Evolutionary conservation across 2,888 invertebrate species (phyloP), one percentile per base, ranked within the genome.

Genomic region (Conops quadrifasciatus): DNA sequence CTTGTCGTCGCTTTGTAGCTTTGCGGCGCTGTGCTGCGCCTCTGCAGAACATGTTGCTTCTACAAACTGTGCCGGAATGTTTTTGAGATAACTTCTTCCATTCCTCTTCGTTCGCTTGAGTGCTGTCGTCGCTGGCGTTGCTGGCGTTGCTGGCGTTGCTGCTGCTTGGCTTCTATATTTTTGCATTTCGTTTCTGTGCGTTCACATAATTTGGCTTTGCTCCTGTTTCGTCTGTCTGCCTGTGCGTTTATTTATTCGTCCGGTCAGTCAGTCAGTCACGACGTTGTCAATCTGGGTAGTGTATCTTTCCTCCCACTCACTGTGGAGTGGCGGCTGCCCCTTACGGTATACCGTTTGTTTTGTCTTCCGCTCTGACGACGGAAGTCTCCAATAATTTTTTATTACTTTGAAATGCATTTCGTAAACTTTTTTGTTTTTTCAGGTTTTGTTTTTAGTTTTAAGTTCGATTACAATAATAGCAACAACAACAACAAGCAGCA

Each of bases 251-350:
- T 76, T 64, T 64, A 24, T 45, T 65, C 7, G 49, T 63, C 53
- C 53, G 26, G 45, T 76, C 74, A 74, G 36, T 36, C 36, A 36
- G 36, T 9, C 36, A 36, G 36, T 36, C 36, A 36, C 36, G 9
- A 7, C 53, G 66, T 74, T 83, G 82, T 81, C 84, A 82, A 82
- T 81, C 82, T 78, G 79, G 79, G 79, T 81, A 80, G 82, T 77
- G n/a, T n/a, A 81, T 79, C 79, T 75, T 76, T 82, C 79, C n/a
- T 65, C 67, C 49, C 69, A 67, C 70, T 71, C 45, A n/a, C n/a
- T n/a, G n/a, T n/a, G n/a, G n/a, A n/a, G n/a, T n/a, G n/a, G n/a
- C n/a, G n/a, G n/a, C n/a, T n/a, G n/a, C n/a, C n/a, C n/a, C n/a
- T 36, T 36, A 7, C 4, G 36, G 36, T 9, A 9, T 36, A 36